Percentiles rank a stretch among this genome's conserved stretches.
Conservation (phyloP, 2,888 invertebrate species). For the Meiosimyza decipiens region DNA sequence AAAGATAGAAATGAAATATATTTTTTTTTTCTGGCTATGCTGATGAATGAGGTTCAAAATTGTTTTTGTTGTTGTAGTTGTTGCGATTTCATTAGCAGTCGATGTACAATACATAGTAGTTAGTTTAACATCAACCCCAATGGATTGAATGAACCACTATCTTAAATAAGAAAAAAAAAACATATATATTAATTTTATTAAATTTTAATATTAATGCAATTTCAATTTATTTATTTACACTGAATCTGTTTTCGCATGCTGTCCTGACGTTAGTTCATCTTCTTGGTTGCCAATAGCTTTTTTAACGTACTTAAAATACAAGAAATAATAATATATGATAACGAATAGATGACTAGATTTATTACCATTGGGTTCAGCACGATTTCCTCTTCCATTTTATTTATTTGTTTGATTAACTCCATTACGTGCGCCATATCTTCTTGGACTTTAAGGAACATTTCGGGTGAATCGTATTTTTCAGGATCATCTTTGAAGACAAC, state of each 20-base stretch:
- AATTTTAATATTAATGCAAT: not conserved
- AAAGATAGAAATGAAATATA: not conserved
- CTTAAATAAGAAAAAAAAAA: conserved; percentile 26
- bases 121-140: conserved; percentile 61
- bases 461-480: conserved; percentile 92
- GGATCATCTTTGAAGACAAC: conserved; percentile 96
- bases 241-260: conserved; percentile 64
- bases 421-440: conserved; percentile 87
- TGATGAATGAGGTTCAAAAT: conserved; percentile 47
- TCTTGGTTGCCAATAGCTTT: conserved; percentile 73
- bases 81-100: conserved; percentile 34
- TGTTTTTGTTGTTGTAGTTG: conserved; percentile 39
- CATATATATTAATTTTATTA: not conserved
- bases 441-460: conserved; percentile 87
- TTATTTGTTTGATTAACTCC: conserved; percentile 87
- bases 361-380: conserved; percentile 85
- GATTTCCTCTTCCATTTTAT: conserved; percentile 95
- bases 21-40: conserved; percentile 34
- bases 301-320: conserved; percentile 70
- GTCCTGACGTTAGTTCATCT: conserved; percentile 68
- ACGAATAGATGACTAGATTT: not conserved
- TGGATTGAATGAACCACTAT: conserved; percentile 64
- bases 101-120: conserved; percentile 30
- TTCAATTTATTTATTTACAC: conserved; percentile 52
- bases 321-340: conserved; percentile 1